Base-by-base conservation (phyloP, 1,140 invertebrate species). In the Cotesia vestalis region DNA sequence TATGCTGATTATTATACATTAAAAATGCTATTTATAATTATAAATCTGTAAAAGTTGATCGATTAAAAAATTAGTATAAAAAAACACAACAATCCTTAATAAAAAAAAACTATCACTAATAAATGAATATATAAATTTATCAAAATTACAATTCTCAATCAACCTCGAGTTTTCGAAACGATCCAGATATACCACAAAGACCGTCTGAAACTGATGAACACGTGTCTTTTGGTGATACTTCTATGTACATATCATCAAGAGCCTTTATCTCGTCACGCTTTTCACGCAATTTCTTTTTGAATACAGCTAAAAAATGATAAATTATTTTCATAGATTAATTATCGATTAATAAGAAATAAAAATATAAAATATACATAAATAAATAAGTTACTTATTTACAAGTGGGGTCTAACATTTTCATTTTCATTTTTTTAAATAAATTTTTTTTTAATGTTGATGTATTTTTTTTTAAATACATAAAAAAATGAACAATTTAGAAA, bases 171-270 rank as follows among this genome's bases (percentile, higher is more conserved):
- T 94, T 94, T 78, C 93, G 90, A 82, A 95, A 95, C 61, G 92
- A 93, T 36, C 94, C 94, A 69, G 91, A 90, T n/a, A 94, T 88
- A 2, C 90, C 90, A 78, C 90, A 90, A 14, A 93, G 86, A 71
- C 91, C 89, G 73, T 92, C 90, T 64, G 89, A 90, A 73, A 90
- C 86, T 35, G 89, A 88, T n/a, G 90, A 87, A 27, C 89, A 89
- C 71, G 88, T 88, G n/a, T 88, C 85, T 72, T 88, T 89, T 76
- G 89, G 85, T 63, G 91, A 89, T 52, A 93, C 85, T 82, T 93
- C 92, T 61, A 94, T 91, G 67, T 87, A 88, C 92, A 95, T 94
- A n/a, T 94, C 91, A 77, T 95, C 94, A 38, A 95, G 84, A 4
- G 91, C 90, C 12, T 94, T 82, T 40, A 94, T 80, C 11, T 90